Base-by-base conservation (phyloP, 2,113 vertebrate genomes). In the Myotis brandtii region DNA sequence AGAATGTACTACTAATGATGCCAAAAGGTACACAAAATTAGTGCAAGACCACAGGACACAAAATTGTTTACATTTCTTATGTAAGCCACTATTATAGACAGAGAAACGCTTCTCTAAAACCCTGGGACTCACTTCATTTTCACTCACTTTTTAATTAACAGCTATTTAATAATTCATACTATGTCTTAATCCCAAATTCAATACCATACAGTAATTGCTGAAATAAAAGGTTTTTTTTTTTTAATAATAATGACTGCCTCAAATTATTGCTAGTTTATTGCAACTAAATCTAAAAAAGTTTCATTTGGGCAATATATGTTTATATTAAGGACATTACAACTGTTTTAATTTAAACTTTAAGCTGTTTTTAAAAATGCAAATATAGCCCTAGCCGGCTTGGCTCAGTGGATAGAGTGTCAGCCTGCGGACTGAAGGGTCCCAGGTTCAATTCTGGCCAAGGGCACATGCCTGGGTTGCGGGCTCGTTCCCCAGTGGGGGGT, bases 331-430 rank as follows among this genome's bases (percentile, higher is more conserved):
- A 46, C 23, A 72, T 50, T 89, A 79, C 64, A 92, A 9, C 43
- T 50, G 20, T 79, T 89, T 84, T 73, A 77, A 79, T 59, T 77
- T 89, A 43, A 93, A 79, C 10, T 85, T 92, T 43, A 82, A 87
- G 48, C 13, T 46, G 50, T 82, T 70, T 67, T 84, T 2, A 62
- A 23, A 72, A 30, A 67, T 27, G 30, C 50, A 76, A 34, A 77
- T 84, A 77, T n/a, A 12, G 37, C 37, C 37, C 37, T 37, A 37
- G 37, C 37, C 2, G 37, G 37, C 3, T 37, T 37, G 37, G 37
- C 37, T 37, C 37, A 37, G 37, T 37, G 37, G 37, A 37, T 37
- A 37, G 37, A 37, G 37, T 3, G 37, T 37, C 37, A 37, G 37
- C 3, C 37, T 37, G 37, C 37, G 37, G 37, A 37, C 37, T 37